These are phyloP conservation scores for Druceiella hillmani DNA, from an alignment of 2,888 invertebrate species.

Conservation along the genomic window DNA sequence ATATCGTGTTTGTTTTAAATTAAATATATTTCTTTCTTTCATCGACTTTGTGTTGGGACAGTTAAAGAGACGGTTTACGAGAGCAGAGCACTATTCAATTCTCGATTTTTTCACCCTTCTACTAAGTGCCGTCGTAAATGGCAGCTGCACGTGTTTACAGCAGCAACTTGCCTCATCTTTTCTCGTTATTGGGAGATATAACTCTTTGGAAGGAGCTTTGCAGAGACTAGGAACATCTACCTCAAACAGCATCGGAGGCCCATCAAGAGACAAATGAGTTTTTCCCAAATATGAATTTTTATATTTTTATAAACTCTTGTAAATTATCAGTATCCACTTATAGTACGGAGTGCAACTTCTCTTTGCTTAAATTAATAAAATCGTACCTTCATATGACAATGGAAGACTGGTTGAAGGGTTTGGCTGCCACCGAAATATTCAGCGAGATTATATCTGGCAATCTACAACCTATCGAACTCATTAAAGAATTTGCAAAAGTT, in stretches of 20 bases:
- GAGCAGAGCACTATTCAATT: no score
- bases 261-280: conserved; percentile 3
- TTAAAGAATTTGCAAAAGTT: no score
- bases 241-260: conserved; percentile 1
- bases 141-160: background rate
- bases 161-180: background rate
- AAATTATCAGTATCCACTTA: background rate
- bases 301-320: no score
- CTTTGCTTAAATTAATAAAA: background rate
- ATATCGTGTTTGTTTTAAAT: no score
- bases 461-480: no score
- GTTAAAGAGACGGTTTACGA: no score
- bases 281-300: background rate
- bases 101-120: no score
- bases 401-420: background rate
- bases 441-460: no score
- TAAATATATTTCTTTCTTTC: no score
- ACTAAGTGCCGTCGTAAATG: no score
- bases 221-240: background rate
- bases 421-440: no score
- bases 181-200: background rate
- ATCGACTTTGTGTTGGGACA: no score
- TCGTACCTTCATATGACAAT: background rate
- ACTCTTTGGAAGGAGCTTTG: conserved; percentile 3
- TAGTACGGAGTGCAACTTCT: background rate